Conservation (phyloP, 2,797 vertebrate species). For the Peromyscus melanophrys region DNA sequence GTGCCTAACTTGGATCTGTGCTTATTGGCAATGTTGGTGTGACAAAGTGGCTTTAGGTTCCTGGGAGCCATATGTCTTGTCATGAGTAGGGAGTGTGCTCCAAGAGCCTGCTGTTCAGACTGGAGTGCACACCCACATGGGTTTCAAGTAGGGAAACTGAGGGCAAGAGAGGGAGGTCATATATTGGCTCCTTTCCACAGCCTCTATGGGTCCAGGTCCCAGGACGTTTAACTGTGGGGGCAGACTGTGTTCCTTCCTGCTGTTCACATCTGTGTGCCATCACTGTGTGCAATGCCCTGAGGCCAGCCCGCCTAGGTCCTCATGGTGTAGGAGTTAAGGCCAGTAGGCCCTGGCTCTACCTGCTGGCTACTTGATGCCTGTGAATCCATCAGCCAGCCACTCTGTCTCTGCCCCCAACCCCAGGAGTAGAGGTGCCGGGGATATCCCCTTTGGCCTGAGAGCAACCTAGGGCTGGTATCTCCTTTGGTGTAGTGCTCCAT, state of each 20-base stretch:
- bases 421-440: not conserved
- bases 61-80: not conserved
- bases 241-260: not conserved
- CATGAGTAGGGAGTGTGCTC: not conserved
- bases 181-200: not conserved
- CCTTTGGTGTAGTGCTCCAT: not conserved
- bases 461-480: not conserved
- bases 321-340: rapidly evolving
- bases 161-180: not conserved
- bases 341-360: not conserved
- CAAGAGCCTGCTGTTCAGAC: not conserved
- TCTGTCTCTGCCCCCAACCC: not conserved
- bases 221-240: not conserved
- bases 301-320: not conserved
- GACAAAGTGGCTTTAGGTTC: not conserved
- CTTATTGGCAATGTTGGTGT: not conserved
- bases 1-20: too few species aligned
- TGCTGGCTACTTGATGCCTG: not conserved
- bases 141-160: not conserved
- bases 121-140: not conserved
- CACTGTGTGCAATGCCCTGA: too few species aligned
- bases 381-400: rapidly evolving
- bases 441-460: too few species aligned
- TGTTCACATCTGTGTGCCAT: not conserved
- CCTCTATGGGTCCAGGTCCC: not conserved